A percentile compares a stretch with the other conserved stretches of the same genome.
phyloP scores from a whole-genome alignment of 2,797 vertebrate genomes.

The Cercopithecus diana region DNA sequence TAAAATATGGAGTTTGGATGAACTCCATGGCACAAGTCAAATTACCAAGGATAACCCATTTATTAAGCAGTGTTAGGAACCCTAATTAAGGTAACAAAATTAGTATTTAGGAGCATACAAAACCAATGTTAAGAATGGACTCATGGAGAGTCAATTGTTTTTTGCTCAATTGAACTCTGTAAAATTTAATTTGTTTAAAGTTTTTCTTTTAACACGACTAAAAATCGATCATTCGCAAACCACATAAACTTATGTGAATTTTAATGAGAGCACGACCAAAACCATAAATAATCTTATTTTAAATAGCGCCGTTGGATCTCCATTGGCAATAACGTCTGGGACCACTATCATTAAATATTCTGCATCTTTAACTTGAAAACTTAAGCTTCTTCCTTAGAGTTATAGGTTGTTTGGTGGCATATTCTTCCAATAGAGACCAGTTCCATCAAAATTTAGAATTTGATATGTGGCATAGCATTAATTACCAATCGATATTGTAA shows the following conservation, averaged over 20 bases:
- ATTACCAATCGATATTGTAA: neutral
- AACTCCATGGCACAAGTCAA: neutral
- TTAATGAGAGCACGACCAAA: neutral
- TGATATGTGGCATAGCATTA: neutral
- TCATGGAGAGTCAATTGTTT: neutral
- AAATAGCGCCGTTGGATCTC: neutral
- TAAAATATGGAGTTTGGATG: neutral
- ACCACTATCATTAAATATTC: neutral
- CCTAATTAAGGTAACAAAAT: neutral
- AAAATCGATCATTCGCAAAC: no score
- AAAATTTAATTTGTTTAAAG: no score
- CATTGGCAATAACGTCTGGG: neutral
- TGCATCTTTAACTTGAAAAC: neutral
- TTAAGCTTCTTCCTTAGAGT: neutral
- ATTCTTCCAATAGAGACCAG: neutral
- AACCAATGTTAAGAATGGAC: neutral
- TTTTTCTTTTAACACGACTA: no score
- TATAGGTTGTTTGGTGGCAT: neutral
- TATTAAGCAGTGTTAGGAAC: neutral
- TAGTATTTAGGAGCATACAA: neutral
- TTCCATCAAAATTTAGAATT: neutral
- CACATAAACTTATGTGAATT: neutral
- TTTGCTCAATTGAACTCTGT: no score
- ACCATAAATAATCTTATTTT: neutral
- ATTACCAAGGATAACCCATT: neutral